These are phyloP conservation scores for Cromileptes altivelis DNA, from an alignment of 2,113 vertebrate genomes.

Conservation along the genomic window DNA sequence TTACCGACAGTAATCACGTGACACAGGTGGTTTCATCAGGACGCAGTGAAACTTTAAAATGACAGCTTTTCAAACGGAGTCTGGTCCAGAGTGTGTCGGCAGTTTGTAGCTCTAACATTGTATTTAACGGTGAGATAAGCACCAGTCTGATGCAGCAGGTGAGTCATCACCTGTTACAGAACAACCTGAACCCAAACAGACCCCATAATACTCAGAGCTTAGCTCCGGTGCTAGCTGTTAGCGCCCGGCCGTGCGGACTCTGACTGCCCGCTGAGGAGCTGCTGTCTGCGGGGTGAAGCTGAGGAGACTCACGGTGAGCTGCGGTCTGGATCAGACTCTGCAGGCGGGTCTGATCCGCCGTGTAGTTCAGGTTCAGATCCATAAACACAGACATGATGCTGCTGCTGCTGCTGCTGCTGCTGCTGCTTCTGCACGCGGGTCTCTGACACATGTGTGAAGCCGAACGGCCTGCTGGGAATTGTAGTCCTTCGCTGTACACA, in stretches of 20 bases:
- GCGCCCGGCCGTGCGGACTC: fast-evolving
- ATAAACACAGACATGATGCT: slow-evolving; percentile 81
- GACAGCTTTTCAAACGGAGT: neutral
- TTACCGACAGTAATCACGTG: neutral
- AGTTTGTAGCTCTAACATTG: too few relatives aligned
- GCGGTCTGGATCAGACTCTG: slow-evolving; percentile 77
- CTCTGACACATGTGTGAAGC: neutral
- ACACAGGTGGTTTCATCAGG: neutral
- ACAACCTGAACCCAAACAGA: neutral
- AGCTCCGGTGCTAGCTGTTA: neutral
- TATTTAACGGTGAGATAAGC: neutral
- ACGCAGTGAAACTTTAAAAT: neutral
- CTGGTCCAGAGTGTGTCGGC: neutral
- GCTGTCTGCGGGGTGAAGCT: too few relatives aligned
- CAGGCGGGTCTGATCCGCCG: slow-evolving; percentile 61
- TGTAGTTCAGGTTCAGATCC: slow-evolving; percentile 79
- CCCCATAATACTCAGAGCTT: fast-evolving
- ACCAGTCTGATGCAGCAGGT: neutral
- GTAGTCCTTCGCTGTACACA: slow-evolving; percentile 11
- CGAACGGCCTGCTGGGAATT: slow-evolving; percentile 44
- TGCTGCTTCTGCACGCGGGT: too few relatives aligned
- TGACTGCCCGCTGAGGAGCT: fast-evolving
- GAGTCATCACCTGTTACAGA: too few relatives aligned
- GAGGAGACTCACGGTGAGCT: slow-evolving; percentile 82
- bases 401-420: slow-evolving; percentile 3